Base-by-base conservation (phyloP, 1,140 invertebrate genomes). In the Colletes latitarsis region DNA sequence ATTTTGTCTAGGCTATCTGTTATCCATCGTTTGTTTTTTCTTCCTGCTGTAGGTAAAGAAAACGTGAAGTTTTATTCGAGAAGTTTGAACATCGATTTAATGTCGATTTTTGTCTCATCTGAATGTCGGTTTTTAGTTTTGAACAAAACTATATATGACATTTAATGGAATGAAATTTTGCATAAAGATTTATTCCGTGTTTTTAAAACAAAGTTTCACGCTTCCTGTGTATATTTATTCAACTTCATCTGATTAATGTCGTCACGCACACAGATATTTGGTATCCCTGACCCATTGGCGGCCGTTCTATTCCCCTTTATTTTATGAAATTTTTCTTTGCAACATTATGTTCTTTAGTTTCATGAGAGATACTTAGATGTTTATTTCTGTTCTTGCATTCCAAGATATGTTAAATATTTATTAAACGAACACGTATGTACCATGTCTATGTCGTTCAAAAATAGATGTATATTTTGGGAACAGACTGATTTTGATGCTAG, bases 171-270 rank as follows among this genome's bases (percentile, higher is more conserved):
- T 71, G n/a, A 68, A 63, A 80, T 39, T 30, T 0, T 21, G n/a
- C 55, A 19, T 70, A 43, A 46, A 70, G 46, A 83, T 79, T 84
- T 82, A 64, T 70, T 19, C 14, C 39, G 12, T 30, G 41, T 14
- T 49, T 60, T 17, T 12, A 39, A 64, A 83, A 76, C 57, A 63
- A 53, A 57, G 63, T 73, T 84, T 9, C 46, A 55, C 49, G 66
- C 49, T 83, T 84, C 72, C 72, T 62, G 62, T 85, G 83, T 85
- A 77, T 85, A 85, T 85, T 85, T 81, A 66, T 52, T 15, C 68
- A 75, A 58, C 49, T 14, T 57, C 30, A 3, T 41, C 46, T 78
- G 82, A 79, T 82, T 69, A 82, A 78, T 39, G 67, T n/a, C 30
- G 43, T 39, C 6, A 19, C 21, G 49, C 39, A 57, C 73, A 49